Base-by-base conservation (phyloP, 2,113 vertebrate species). In the Cavia porcellus region DNA sequence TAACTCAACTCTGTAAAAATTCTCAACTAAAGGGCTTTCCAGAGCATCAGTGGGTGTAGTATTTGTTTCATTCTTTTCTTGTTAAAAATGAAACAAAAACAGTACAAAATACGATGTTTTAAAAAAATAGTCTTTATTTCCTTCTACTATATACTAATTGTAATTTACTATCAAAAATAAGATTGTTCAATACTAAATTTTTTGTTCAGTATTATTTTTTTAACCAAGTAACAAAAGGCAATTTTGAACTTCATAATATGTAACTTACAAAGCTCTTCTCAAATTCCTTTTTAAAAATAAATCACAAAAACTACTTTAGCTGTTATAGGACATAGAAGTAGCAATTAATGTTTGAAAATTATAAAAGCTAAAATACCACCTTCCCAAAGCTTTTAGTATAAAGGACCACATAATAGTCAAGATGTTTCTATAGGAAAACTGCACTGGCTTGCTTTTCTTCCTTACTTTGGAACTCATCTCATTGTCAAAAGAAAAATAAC, bases 261-360 rank as follows among this genome's bases (percentile, higher is more conserved):
- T 79, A 90, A 61, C 10, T 87, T 88, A 90, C 11, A 96, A 70
- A 70, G 25, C 3, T 83, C 6, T 64, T 89, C 61, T 94, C 38
- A 92, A 95, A 95, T 92, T 96, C 92, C 45, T 91, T 12, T 70
- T 94, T 47, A 87, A 94, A 95, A 96, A 85, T 85, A 94, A 93
- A 88, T 80, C 42, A 72, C 35, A 84, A 85, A 97, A 59, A 17
- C 47, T 57, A 92, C 20, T 28, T 82, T 64, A 85, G 70, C 32
- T 64, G 77, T 75, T 83, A 89, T 7, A 85, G 42, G 47, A 22
- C 28, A 57, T 5, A 86, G 45, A 97, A 88, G 38, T 83, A 83
- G 72, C 20, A 96, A 94, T 95, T 94, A 88, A 92, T 59, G 64
- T 13, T 89, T 74, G 13, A 95, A 97, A 70, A 55, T 57, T 38